phyloP scores from a whole-genome alignment of 1,140 invertebrate species.

The Gryon sp. region DNA sequence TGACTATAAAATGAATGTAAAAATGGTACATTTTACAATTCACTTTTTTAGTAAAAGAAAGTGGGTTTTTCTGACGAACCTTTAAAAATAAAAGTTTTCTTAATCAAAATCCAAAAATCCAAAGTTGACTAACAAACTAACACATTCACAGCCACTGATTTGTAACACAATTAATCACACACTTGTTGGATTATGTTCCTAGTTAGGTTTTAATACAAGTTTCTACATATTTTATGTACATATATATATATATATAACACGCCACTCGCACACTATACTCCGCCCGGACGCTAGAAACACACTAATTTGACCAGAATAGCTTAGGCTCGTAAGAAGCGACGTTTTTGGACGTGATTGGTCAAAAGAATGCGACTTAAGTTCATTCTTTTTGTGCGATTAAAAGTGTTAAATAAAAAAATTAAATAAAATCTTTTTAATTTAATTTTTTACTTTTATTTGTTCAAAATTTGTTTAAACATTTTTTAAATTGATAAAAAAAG shows the following conservation, averaged over 20 bases:
- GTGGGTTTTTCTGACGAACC: too few species aligned
- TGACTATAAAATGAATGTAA: too few species aligned
- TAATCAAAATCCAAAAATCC: too few species aligned
- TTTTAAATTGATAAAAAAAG: too few species aligned
- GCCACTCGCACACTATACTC: constrained; percentile 24
- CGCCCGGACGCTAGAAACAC: constrained; percentile 39
- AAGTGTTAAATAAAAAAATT: constrained; percentile 15
- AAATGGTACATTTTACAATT: too few species aligned
- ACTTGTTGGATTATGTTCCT: too few species aligned
- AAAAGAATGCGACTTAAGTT: constrained; percentile 43
- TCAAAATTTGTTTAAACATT: too few species aligned
- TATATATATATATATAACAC: constrained; percentile 14
- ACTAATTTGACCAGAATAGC: constrained; percentile 56
- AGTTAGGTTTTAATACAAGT: too few species aligned
- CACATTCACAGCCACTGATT: constrained; percentile 23
- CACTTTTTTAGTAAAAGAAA: too few species aligned
- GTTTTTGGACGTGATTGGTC: constrained; percentile 44
- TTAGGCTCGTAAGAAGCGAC: constrained; percentile 37
- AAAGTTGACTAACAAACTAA: constrained; percentile 1
- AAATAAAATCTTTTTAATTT: too few species aligned
- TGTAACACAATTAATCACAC: constrained; percentile 1
- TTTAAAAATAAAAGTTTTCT: too few species aligned
- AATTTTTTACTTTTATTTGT: constrained; percentile 3
- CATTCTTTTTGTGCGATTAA: constrained; percentile 25
- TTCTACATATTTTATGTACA: constrained; percentile 6